phyloP scores from a whole-genome alignment of 2,888 invertebrate genomes.

The Drosophila barbarae region DNA sequence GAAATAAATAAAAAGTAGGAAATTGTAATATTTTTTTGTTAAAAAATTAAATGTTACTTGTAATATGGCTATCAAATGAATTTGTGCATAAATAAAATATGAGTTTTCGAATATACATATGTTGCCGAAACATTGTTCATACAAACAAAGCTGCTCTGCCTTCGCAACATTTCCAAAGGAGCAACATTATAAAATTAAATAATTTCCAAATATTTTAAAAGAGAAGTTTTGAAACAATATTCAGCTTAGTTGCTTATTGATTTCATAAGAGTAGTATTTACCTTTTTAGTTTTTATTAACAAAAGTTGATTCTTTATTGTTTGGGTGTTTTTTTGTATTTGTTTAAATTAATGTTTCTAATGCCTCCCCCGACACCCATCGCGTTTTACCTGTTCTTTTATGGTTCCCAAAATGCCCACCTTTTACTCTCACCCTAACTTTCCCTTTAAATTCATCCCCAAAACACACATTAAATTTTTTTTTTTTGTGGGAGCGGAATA shows the following conservation, averaged over 20 bases:
- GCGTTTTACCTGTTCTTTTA: not conserved
- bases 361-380: slow-evolving; percentile 13
- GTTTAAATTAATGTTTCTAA: not conserved
- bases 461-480: slow-evolving; percentile 16
- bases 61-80: not conserved
- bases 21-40: rapidly evolving
- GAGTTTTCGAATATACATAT: too few species aligned
- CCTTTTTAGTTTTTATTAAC: not conserved
- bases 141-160: not conserved
- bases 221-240: too few species aligned
- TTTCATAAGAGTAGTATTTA: not conserved
- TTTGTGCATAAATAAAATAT: not conserved
- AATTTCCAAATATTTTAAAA: not conserved
- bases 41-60: not conserved
- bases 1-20: rapidly evolving
- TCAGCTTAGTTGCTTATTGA: too few species aligned
- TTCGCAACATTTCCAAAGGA: not conserved
- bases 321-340: not conserved
- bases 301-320: not conserved
- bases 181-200: not conserved
- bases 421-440: not conserved
- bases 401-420: slow-evolving; percentile 18
- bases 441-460: slow-evolving; percentile 9
- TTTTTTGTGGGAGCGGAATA: not conserved
- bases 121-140: not conserved